Conservation (phyloP, 2,888 invertebrate species). For the Drosophila kambysellisi region DNA sequence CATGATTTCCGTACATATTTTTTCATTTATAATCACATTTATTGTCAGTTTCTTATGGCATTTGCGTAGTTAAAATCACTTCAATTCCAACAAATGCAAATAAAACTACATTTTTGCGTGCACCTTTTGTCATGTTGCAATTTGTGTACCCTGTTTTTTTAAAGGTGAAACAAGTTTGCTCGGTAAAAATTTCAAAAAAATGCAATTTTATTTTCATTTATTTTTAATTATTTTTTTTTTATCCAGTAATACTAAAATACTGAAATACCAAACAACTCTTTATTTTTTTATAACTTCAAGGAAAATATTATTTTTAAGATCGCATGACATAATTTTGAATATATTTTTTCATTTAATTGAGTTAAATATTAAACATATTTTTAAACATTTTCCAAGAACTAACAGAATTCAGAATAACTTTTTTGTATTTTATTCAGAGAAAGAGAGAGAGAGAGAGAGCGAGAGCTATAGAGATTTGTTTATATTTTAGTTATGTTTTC, state of each 20-base stretch:
- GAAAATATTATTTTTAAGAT: no score
- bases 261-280: no score
- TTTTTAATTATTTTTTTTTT: not conserved
- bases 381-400: no score
- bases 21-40: slow-evolving; percentile 40
- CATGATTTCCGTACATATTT: slow-evolving; percentile 18
- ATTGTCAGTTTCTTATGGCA: slow-evolving; percentile 45
- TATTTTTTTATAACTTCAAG: no score
- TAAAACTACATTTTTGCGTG: slow-evolving; percentile 1
- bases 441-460: not conserved
- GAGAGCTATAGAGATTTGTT: not conserved
- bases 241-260: no score
- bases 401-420: no score
- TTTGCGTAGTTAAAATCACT: slow-evolving; percentile 63
- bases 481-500: not conserved
- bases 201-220: no score
- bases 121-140: not conserved
- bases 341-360: no score
- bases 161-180: not conserved
- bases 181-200: no score
- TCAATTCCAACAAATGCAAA: slow-evolving; percentile 5
- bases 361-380: no score
- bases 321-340: no score
- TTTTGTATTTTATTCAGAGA: no score
- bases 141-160: not conserved